Evolutionary conservation across 2,113 vertebrate species (phyloP), one percentile per base, ranked within the genome.

Genomic region (Anas platyrhynchos): DNA sequence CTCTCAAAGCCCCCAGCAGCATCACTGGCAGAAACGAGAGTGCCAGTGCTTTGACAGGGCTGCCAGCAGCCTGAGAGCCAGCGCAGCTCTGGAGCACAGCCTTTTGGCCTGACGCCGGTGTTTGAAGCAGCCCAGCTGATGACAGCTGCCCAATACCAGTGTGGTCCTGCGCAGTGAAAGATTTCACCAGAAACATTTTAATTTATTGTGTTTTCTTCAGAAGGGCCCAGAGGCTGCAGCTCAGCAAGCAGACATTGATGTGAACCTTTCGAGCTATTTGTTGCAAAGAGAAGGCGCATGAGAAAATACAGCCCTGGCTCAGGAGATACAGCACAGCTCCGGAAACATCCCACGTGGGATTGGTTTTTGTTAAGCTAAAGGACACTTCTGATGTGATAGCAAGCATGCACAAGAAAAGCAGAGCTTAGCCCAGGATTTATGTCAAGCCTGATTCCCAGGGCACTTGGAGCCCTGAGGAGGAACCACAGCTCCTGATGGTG

Each of bases 51-150:
- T 32, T 21, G 17, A n/a, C 20, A 20, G 56, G 55, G 56, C 46
- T 7, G 63, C 52, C 3, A 26, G 2, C 8, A 48, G 65, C 32
- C 36, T 4, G 1, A 32, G 23, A 65, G 20, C 9, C 69, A 55
- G 38, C 2, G 0, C 8, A 8, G 16, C 20, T 18, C 52, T 18
- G 32, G 34, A 9, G 43, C 58, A 43, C 43, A 3, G 71, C 36
- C 5, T 16, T 5, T 44, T 10, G 41, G 23, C 54, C 27, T 2
- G 8, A 4, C 2, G 2, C 16, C 1, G 18, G 50, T 23, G 1
- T 3, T 6, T 2, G 44, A 8, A 9, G 29, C 1, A 41, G 2
- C 50, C 4, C 3, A 0, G 3, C n/a, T 5, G 32, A 85, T 13
- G 72, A 55, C 1, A 2, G 20, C 46, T 34, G 48, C 63, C 58